Evolutionary conservation across 2,113 vertebrate genomes (phyloP), one percentile per base, ranked within the genome.

Genomic region (Philantomba maxwellii): DNA sequence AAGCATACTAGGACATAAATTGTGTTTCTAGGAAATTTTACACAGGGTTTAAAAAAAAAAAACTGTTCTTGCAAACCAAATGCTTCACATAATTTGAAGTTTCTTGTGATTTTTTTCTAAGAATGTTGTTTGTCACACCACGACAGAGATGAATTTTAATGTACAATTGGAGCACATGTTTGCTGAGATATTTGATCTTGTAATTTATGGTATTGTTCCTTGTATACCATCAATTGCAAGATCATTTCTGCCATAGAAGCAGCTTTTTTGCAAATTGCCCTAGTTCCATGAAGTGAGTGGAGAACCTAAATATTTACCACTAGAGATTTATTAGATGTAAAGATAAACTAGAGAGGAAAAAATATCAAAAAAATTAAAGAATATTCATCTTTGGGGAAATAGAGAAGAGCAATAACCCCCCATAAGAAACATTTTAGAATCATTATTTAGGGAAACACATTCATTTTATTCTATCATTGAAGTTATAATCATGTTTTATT

Each of bases 1-100:
- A 96, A 95, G 83, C 85, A 91, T 94, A 94, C 87, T 94, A 97
- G 92, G 88, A 95, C 95, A 96, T 94, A 96, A 98, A 97, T 81
- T 96, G 95, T 97, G 90, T 97, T 98, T 98, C 97, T 95, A 97
- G 97, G 96, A 98, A 98, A 96, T 98, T 97, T 96, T 94, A 89
- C 90, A 93, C 86, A 62, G 81, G 49, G 10, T 84, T 84, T 78
- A 1, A 25, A 85, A 78, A 93, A 62, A 77, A 58, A 97, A 25
- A 80, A 58, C 85, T 66, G 36, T 73, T 87, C 73, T 96, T 95
- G 86, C 88, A 93, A 96, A 92, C 91, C 94, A 97, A 98, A 96
- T 93, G 62, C 53, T 97, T 95, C 73, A 75, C 89, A 91, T 97
- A 97, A 97, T 97, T 97, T 97, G 82, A 95, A 97, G 82, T 85